Percentiles rank a stretch among this genome's conserved stretches.
phyloP scores from a whole-genome alignment of 1,140 invertebrate species.

The Trachymyrmex septentrionalis region DNA sequence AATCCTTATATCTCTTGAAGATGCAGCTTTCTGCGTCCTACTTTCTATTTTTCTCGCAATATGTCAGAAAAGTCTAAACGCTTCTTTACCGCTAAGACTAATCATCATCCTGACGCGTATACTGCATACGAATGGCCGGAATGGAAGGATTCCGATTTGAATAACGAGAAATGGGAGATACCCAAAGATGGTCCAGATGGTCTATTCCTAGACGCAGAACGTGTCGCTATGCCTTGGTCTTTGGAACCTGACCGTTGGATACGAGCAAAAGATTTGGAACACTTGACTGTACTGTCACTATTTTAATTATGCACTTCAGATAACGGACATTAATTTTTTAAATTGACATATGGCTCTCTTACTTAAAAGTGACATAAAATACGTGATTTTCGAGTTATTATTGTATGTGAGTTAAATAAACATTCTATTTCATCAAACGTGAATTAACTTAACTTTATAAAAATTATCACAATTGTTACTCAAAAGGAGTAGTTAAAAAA shows the following conservation, averaged over 20 bases:
- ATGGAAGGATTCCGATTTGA: constrained; percentile 72
- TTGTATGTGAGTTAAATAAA: too few relatives aligned
- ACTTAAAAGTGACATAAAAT: too few relatives aligned
- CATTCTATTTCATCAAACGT: too few relatives aligned
- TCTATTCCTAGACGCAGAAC: constrained; percentile 63
- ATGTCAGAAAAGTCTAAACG: constrained; percentile 72
- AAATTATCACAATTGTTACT: too few relatives aligned
- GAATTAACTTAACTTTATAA: too few relatives aligned
- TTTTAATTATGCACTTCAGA: neutral
- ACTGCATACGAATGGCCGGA: constrained; percentile 63
- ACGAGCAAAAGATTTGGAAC: constrained; percentile 64
- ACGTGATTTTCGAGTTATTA: too few relatives aligned
- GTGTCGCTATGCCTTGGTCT: constrained; percentile 66
- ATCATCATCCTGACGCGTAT: neutral
- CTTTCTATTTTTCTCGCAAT: constrained; percentile 3
- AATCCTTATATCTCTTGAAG: constrained; percentile 22
- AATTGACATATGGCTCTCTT: neutral
- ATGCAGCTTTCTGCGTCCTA: neutral
- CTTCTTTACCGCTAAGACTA: constrained; percentile 4
- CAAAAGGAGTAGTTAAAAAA: too few relatives aligned
- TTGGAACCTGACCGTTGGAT: constrained; percentile 69
- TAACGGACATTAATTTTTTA: neutral
- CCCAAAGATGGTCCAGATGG: constrained; percentile 65
- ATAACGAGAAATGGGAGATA: constrained; percentile 72
- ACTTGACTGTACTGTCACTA: constrained; percentile 48